Base-by-base conservation (phyloP, 2,797 vertebrate species). In the Manis javanica region DNA sequence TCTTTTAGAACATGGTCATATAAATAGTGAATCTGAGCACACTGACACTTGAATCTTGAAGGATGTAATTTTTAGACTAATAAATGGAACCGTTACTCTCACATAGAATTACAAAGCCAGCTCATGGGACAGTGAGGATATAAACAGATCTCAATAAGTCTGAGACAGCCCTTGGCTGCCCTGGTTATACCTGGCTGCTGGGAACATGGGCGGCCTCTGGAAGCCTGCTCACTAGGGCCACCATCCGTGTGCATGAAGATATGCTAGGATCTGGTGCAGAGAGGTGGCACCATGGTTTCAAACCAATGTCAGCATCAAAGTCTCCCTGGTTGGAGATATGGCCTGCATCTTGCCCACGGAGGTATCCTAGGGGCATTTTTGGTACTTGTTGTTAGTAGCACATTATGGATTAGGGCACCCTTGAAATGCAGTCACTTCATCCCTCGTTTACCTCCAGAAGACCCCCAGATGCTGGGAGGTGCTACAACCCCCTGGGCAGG, bases 161-260 rank as follows among this genome's bases (percentile, higher is more conserved):
- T 37, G 21, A 77, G 31, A 53, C 23, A 19, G 6, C 0, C 34
- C n/a, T 68, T 5, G 15, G 71, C 55, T 53, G 4, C 1, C 16
- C 6, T 1, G 63, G 53, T 51, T 74, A 2, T 31, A 42, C 16
- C 5, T 9, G 66, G 37, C 26, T 82, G 39, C 18, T 46, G 51
- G 39, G 59, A 66, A 51, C 16, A 26, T 26, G 31, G 26, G 29
- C 82, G 5, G 8, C 26, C 53, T 63, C 19, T 49, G n/a, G 64
- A 51, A 61, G 14, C 31, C 42, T 8, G 0, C 31, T 63, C 26
- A n/a, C 21, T 15, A 14, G 18, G 46, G 19, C 53, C 19, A 29
- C 16, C 9, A 10, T 13, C 26, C 64, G 61, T 29, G 5, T 57
- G 24, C 2, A 2, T 0, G 24, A 29, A 0, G 5, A 71, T 37